Conservation (phyloP, 2,888 invertebrate species). For the Steinernema hermaphroditum region DNA sequence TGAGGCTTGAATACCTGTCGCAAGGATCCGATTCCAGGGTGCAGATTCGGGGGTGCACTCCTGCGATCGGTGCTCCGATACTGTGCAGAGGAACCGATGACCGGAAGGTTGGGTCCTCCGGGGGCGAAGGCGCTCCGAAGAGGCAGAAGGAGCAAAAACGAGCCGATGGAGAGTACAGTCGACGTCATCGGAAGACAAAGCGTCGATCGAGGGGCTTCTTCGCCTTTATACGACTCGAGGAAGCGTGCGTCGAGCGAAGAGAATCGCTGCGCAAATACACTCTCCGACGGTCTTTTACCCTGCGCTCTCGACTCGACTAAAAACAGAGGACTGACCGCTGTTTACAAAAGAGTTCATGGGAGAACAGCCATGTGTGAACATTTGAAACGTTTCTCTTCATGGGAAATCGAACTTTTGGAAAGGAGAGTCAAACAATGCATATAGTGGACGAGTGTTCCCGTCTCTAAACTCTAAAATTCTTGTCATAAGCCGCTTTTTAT, state of each 20-base stretch:
- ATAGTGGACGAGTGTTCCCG: no score
- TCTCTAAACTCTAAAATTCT: no score
- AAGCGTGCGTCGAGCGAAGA: neutral
- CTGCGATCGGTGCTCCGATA: slow-evolving; percentile 3
- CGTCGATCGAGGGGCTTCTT: neutral
- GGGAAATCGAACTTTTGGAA: no score
- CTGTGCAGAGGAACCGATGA: slow-evolving; percentile 8
- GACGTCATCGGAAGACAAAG: slow-evolving; percentile 17
- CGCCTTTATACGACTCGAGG: slow-evolving; percentile 15
- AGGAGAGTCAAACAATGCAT: no score
- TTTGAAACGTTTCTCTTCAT: no score
- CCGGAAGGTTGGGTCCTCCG: neutral
- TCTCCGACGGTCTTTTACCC: slow-evolving; percentile 8
- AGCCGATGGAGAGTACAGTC: neutral
- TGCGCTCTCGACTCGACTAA: neutral
- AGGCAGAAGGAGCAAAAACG: neutral
- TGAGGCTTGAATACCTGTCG: neutral
- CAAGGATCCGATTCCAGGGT: neutral
- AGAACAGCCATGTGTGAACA: no score
- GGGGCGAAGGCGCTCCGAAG: neutral
- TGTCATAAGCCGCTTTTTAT: no score
- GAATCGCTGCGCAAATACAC: slow-evolving; percentile 12
- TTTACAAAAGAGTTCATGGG: neutral
- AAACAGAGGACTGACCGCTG: neutral
- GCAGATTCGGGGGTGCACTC: neutral